These are phyloP conservation scores for Ornithoptera alexandrae DNA, from an alignment of 2,888 invertebrate genomes.

Conservation along the genomic window DNA sequence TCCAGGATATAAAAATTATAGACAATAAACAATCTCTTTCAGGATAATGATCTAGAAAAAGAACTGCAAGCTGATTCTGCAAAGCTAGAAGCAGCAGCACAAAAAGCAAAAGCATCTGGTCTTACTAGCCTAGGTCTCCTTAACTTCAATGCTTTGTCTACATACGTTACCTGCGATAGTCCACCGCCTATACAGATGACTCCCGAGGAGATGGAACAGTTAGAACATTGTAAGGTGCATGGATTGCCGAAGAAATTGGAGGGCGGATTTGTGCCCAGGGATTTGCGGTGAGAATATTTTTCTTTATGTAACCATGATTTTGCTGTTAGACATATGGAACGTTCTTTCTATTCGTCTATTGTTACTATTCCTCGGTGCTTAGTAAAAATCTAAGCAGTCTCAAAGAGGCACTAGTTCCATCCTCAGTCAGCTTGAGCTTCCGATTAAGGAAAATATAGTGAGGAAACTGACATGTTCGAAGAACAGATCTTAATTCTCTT, in stretches of 20 bases:
- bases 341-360: too few relatives aligned
- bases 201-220: constrained; percentile 85
- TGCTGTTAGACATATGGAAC: too few relatives aligned
- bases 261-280: constrained; percentile 85
- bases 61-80: constrained; percentile 66
- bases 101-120: constrained; percentile 62
- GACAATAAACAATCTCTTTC: constrained; percentile 9
- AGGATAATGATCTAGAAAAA: constrained; percentile 73
- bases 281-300: constrained; percentile 63
- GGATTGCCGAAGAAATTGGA: constrained; percentile 86
- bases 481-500: too few relatives aligned
- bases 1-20: constrained; percentile 1
- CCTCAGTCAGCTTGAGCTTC: too few relatives aligned
- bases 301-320: background rate
- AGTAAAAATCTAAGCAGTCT: too few relatives aligned
- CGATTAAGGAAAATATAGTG: too few relatives aligned
- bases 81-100: constrained; percentile 53
- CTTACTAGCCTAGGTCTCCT: constrained; percentile 62
- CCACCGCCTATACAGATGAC: constrained; percentile 90
- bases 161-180: constrained; percentile 88
- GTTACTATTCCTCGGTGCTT: too few relatives aligned
- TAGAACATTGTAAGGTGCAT: constrained; percentile 85
- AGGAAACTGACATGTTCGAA: too few relatives aligned
- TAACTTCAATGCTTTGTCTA: constrained; percentile 77
- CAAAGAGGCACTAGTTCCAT: too few relatives aligned